Evolutionary conservation across 2,113 vertebrate species (phyloP), one percentile per base, ranked within the genome.

Genomic region (Tapirus terrestris): DNA sequence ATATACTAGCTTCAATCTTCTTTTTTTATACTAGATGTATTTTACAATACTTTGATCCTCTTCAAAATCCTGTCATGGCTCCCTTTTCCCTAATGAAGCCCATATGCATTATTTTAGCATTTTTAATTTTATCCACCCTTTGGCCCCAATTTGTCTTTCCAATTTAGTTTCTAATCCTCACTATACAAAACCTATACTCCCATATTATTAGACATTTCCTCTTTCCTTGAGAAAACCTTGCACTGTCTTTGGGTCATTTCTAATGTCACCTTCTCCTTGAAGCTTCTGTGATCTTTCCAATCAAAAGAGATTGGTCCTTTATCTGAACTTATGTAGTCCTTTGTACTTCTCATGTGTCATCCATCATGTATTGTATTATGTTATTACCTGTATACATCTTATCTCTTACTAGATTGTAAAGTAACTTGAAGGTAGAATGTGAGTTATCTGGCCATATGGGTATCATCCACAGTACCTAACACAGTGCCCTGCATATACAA

Each of bases 171-270:
- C 48, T 58, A 88, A 95, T 31, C 25, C 51, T 94, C 58, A 65
- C 18, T 70, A 33, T 68, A 56, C 25, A 81, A 86, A 77, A 51
- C 2, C 20, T 25, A 43, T 87, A 33, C 77, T 75, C 6, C 6
- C 48, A 70, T 45, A n/a, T 56, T 94, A 58, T 80, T 72, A 58
- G 21, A 58, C 3, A n/a, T 56, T 75, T 85, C 39, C n/a, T 76
- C 29, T 75, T 76, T 76, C 61, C 33, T 92, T 94, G 53, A 90
- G 33, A 85, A 90, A 96, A 14, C 8, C 27, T 81, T 96, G 43
- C n/a, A 56, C 14, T 36, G 65, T 68, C 23, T 39, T 80, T 94
- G 58, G 5, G 11, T 51, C 29, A 87, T 77, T 77, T 92, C 60
- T 65, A 94, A 86, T 18, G 39, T 51, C 11, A 36, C 36, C 48